Evolutionary conservation across 2,888 invertebrate genomes (phyloP).

Genomic region (Cryptus viduatorius): DNA sequence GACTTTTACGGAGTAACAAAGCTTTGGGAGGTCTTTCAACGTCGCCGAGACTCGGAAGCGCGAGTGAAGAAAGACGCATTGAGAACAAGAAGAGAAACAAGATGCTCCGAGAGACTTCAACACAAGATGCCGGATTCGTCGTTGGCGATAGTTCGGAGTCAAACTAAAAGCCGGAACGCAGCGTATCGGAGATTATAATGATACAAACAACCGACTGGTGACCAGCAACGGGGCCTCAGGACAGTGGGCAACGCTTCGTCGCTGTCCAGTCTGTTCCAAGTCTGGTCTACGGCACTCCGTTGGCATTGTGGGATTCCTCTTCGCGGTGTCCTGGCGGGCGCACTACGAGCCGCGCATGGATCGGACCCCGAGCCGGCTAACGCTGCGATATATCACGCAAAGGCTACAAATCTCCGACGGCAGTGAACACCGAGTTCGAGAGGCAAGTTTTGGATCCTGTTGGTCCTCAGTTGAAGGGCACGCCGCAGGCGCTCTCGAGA

Average conservation of each 20-base stretch:
- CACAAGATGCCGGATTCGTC: constrained; percentile 34
- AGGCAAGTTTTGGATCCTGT: constrained; percentile 57
- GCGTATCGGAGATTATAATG: constrained; percentile 52
- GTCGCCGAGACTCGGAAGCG: not conserved
- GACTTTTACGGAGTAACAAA: not conserved
- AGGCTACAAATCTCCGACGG: constrained; percentile 78
- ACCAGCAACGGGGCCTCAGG: constrained; percentile 21
- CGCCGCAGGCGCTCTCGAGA: constrained; percentile 54
- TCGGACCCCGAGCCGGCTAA: constrained; percentile 71
- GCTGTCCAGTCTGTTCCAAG: constrained; percentile 24
- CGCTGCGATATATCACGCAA: constrained; percentile 81
- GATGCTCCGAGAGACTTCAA: not conserved
- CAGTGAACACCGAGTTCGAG: constrained; percentile 70
- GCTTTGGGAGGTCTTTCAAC: constrained; percentile 34
- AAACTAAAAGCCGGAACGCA: constrained; percentile 37
- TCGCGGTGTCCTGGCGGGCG: constrained; percentile 76
- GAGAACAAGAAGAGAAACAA: constrained; percentile 11
- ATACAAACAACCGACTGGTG: constrained; percentile 30
- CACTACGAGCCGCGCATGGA: constrained; percentile 9
- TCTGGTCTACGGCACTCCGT: constrained; percentile 36
- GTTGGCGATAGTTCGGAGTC: constrained; percentile 34
- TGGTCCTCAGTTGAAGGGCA: constrained; percentile 47
- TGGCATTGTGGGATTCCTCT: constrained; percentile 64
- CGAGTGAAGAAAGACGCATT: not conserved
- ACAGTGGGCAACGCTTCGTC: constrained; percentile 39